A percentile compares a stretch with the other conserved stretches of the same genome.
phyloP scores from a whole-genome alignment of 2,113 vertebrate genomes.

The Lophotis ruficrista region DNA sequence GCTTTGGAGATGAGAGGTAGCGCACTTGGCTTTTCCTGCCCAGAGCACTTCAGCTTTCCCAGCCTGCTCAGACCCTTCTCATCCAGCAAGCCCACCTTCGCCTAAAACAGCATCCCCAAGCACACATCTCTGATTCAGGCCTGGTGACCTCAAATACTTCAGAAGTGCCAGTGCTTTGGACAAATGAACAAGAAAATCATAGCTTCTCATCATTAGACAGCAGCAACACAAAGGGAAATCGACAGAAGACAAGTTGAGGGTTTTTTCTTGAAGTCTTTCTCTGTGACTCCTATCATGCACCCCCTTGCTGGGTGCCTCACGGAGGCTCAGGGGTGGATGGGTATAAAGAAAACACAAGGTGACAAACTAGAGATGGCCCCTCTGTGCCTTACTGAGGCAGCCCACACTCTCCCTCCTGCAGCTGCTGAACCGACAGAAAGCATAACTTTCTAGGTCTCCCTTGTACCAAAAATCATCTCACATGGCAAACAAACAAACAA shows the following conservation, averaged over 20 bases:
- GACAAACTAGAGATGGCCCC: not conserved
- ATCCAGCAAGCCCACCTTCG: not conserved
- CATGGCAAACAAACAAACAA: not conserved
- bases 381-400: not conserved
- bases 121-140: not conserved
- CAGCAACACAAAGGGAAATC: not conserved
- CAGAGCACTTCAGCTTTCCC: not conserved
- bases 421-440: not conserved
- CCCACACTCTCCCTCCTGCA: not conserved
- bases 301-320: not conserved
- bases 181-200: not conserved
- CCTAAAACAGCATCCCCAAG: not conserved
- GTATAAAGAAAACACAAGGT: not conserved
- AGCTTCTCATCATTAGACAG: accelerated
- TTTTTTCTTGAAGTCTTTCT: not conserved
- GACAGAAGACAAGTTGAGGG: not conserved
- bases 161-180: not conserved
- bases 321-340: not conserved
- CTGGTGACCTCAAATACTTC: not conserved
- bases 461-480: not conserved
- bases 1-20: not conserved
- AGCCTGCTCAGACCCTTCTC: not conserved
- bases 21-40: not conserved
- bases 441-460: not conserved
- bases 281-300: not conserved